These are phyloP conservation scores for Oreochromis mossambicus DNA, from an alignment of 2,797 vertebrate genomes.

Conservation along the genomic window DNA sequence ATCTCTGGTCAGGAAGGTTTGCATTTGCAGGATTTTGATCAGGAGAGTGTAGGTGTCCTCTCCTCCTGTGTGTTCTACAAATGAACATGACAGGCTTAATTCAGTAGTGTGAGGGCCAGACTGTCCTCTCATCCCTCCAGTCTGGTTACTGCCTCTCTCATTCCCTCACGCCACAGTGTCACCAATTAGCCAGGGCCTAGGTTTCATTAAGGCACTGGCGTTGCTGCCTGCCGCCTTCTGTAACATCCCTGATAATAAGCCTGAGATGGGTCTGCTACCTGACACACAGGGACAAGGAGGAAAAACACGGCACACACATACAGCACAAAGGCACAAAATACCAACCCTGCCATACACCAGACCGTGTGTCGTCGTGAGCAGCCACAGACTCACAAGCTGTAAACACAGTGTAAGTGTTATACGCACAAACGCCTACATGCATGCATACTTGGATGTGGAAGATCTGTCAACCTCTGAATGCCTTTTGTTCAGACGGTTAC, in stretches of 20 bases:
- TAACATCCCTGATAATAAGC: slow-evolving; percentile 75
- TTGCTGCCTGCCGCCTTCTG: slow-evolving; percentile 62
- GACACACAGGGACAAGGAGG: slow-evolving; percentile 23
- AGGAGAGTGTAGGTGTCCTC: slow-evolving; percentile 31
- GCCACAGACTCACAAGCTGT: neutral
- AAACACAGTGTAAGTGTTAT: slow-evolving; percentile 12
- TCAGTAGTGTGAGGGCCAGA: slow-evolving; percentile 49
- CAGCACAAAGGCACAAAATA: neutral
- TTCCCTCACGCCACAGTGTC: slow-evolving; percentile 74
- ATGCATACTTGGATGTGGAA: slow-evolving; percentile 37
- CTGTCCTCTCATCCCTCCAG: slow-evolving; percentile 42
- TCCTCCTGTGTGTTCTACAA: slow-evolving; percentile 48
- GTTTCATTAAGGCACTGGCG: slow-evolving; percentile 83
- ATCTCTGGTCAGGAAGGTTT: slow-evolving; percentile 26
- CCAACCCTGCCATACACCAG: neutral
- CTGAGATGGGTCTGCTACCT: slow-evolving; percentile 52
- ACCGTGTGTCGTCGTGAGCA: rapidly evolving
- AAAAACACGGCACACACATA: neutral
- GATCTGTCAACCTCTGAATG: slow-evolving; percentile 37
- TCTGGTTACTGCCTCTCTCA: slow-evolving; percentile 61
- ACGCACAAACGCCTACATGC: slow-evolving; percentile 32
- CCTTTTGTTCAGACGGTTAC: slow-evolving; percentile 61
- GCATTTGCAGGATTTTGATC: slow-evolving; percentile 41
- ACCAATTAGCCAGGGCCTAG: slow-evolving; percentile 78
- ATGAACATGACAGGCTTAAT: slow-evolving; percentile 69